Evolutionary conservation across 30 jellyfish, hydroid and myxozoan species (phyloP), one percentile per base, ranked within the genome.

Genomic region (Morbakka virulenta): DNA sequence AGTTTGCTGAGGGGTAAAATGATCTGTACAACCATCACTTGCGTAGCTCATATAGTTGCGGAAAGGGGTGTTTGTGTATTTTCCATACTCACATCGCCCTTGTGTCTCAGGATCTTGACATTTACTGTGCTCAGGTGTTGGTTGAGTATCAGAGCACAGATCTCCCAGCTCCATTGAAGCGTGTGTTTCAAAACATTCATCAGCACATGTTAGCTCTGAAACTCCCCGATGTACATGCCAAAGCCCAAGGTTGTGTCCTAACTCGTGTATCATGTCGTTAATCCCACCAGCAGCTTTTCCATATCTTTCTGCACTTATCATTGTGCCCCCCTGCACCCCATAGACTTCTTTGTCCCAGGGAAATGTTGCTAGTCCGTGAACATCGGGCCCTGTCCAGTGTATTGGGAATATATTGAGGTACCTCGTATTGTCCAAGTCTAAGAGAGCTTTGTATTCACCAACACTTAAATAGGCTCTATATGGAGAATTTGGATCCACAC

Each of bases 131-230:
- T 31, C 41, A 20, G 93, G 95, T 9, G 97, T 89, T n/a, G 97
- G 97, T 23, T 77, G 52, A 34, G 97, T 89, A 52, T 89, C 97
- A 0, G 80, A 84, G 72, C 97, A 89, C 1, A 89, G 81, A 50
- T 89, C 97, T 0, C 97, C 97, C 0, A 72, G 87, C 33, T 79
- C 91, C 95, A 89, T 66, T n/a, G 97, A 89, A 3, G 97, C 87
- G 41, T 67, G 88, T 41, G 85, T 76, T 51, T 89, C 97, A 47
- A 75, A 70, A 63, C 97, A 89, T 26, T 77, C 79, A 50, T 89
- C 93, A 49, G 50, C 81, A 57, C 97, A 89, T n/a, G 22, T 11
- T 13, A 63, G 21, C 34, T 74, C 85, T 13, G 71, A 48, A 30
- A 77, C 79, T 12, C 95, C 94, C 26, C 69, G 81, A 34, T 74